Percentiles rank a stretch among this genome's conserved stretches.
Evolutionary conservation across 1,140 invertebrate genomes (phyloP).

Genomic region (Leptonema lineaticorne): DNA sequence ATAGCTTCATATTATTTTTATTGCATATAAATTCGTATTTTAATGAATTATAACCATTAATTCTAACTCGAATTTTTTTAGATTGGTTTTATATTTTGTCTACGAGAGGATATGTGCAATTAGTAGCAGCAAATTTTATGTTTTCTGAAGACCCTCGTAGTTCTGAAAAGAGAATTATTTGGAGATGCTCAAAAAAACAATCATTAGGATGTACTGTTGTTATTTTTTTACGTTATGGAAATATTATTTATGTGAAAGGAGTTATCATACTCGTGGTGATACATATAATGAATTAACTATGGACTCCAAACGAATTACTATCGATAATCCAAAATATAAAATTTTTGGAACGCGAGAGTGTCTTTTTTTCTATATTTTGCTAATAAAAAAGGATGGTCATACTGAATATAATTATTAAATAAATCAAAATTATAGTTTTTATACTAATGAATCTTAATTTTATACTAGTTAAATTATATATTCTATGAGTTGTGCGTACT

Average conservation of each 20-base stretch:
- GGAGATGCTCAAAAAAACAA: background rate
- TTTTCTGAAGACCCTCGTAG: constrained; percentile 3
- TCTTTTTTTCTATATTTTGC: no score
- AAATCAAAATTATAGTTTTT: no score
- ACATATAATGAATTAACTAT: background rate
- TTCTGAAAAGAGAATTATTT: background rate
- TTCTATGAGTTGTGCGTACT: no score
- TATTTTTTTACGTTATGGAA: background rate
- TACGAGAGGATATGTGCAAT: background rate
- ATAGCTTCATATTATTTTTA: no score
- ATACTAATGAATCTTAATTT: no score
- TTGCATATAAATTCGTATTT: no score
- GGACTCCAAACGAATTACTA: background rate
- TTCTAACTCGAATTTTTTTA: no score
- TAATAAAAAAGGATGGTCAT: no score
- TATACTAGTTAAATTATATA: no score
- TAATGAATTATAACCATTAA: no score
- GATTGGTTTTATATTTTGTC: constrained; percentile 24
- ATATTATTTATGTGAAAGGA: background rate
- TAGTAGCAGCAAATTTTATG: background rate
- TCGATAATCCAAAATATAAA: background rate
- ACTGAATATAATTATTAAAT: no score
- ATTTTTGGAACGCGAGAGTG: background rate
- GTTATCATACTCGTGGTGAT: background rate
- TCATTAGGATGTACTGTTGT: background rate